phyloP scores from a whole-genome alignment of 2,888 invertebrate species.

The Diplazon laetatorius region DNA sequence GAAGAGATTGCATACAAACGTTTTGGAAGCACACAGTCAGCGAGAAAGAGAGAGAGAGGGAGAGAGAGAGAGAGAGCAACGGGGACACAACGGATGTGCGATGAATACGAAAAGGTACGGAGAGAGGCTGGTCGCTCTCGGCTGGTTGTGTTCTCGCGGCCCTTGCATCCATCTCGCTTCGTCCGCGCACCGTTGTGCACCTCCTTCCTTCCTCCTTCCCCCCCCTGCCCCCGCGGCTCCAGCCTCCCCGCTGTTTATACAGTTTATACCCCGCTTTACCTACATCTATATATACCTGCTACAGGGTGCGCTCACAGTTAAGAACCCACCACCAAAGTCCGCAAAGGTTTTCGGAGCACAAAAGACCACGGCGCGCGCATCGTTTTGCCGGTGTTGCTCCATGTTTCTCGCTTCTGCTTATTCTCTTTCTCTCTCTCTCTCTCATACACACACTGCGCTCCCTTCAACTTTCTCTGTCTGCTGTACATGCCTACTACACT shows the following conservation, averaged over 20 bases:
- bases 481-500: conserved; percentile 16
- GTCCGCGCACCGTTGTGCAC: conserved; percentile 23
- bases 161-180: conserved; percentile 28
- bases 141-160: too few relatives aligned
- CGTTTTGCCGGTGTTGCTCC: conserved; percentile 51
- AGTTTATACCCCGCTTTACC: conserved; percentile 5
- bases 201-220: conserved; percentile 25
- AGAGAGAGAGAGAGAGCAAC: too few relatives aligned
- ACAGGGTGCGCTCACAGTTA: conserved; percentile 62
- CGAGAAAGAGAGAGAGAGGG: too few relatives aligned
- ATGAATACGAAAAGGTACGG: conserved; percentile 66
- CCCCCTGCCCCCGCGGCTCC: conserved; percentile 3
- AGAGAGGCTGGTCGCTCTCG: conserved; percentile 37
- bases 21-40: conserved; percentile 35
- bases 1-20: conserved; percentile 57
- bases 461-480: too few relatives aligned
- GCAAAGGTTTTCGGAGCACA: conserved; percentile 61
- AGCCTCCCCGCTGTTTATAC: too few relatives aligned
- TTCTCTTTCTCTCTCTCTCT: neutral
- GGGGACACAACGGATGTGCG: conserved; percentile 65
- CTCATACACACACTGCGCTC: too few relatives aligned
- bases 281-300: conserved; percentile 58
- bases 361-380: conserved; percentile 56
- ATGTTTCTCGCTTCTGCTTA: conserved; percentile 3
- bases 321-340: conserved; percentile 63